phyloP scores from a whole-genome alignment of 2,797 vertebrate genomes.

The Pseudochirops corinnae region DNA sequence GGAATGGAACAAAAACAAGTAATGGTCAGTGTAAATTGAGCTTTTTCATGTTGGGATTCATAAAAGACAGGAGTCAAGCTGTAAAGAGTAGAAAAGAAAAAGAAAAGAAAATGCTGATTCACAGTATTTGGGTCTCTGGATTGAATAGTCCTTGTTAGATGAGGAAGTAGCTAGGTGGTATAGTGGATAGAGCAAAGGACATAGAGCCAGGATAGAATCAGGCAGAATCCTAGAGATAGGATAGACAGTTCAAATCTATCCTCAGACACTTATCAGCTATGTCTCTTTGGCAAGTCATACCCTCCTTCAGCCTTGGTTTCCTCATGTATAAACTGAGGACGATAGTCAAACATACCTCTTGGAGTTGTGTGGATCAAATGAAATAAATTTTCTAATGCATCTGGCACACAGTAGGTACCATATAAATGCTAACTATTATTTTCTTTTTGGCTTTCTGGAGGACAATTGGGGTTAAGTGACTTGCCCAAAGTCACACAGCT shows the following conservation, averaged over 20 bases:
- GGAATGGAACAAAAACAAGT: not conserved
- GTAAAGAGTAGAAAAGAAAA: not conserved
- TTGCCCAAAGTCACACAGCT: no score
- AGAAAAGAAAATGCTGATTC: not conserved
- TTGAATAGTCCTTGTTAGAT: not conserved
- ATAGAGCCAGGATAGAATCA: not conserved
- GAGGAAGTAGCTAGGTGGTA: not conserved
- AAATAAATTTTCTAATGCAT: not conserved
- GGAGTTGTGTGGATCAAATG: not conserved
- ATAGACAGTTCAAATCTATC: not conserved
- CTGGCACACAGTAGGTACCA: not conserved
- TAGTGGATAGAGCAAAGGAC: not conserved
- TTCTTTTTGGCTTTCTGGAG: no score
- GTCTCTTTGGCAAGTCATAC: not conserved
- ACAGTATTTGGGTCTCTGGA: not conserved
- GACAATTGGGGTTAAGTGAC: no score
- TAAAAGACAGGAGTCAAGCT: not conserved
- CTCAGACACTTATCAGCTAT: not conserved
- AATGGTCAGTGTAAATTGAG: not conserved
- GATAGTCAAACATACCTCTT: not conserved
- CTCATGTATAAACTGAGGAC: not conserved
- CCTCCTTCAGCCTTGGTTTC: not conserved
- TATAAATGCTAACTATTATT: slow-evolving; percentile 6
- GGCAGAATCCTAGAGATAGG: no score
- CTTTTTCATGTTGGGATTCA: not conserved